These are phyloP conservation scores for Oryzias melastigma DNA, from an alignment of 2,113 vertebrate genomes.

Conservation along the genomic window DNA sequence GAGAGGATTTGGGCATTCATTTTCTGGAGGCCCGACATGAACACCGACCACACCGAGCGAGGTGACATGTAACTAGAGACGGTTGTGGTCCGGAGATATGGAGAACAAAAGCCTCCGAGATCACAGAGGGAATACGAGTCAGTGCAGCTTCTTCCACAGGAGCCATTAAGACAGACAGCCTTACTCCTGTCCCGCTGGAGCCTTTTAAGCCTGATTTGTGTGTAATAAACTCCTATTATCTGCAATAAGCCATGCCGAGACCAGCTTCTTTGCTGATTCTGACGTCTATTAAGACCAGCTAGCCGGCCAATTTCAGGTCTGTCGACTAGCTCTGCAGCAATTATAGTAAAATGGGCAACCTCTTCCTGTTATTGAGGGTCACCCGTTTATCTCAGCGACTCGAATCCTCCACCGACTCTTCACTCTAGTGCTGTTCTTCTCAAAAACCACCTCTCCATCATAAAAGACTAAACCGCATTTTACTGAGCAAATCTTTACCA, in stretches of 20 bases:
- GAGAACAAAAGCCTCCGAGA: slow-evolving; percentile 41
- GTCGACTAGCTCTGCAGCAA: slow-evolving; percentile 11
- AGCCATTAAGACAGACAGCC: slow-evolving; percentile 47
- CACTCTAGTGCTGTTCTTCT: background rate
- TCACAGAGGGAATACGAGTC: slow-evolving; percentile 55
- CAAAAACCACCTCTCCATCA: no score
- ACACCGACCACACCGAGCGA: slow-evolving; percentile 7
- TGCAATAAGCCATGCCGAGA: slow-evolving; percentile 37
- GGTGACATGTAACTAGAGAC: slow-evolving; percentile 42
- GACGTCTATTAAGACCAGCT: slow-evolving; percentile 42
- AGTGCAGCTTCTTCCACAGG: slow-evolving; percentile 42
- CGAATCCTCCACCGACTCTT: background rate
- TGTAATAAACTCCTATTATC: slow-evolving; percentile 63
- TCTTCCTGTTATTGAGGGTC: slow-evolving; percentile 3
- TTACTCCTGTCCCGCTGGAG: slow-evolving; percentile 41
- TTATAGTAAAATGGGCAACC: slow-evolving; percentile 27
- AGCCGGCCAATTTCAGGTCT: slow-evolving; percentile 1
- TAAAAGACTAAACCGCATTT: no score
- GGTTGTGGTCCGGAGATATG: slow-evolving; percentile 20
- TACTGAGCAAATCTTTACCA: no score
- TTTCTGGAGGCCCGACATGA: slow-evolving; percentile 9
- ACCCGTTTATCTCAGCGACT: slow-evolving; percentile 8
- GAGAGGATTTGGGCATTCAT: background rate
- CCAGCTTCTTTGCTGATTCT: slow-evolving; percentile 18
- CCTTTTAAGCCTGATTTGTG: slow-evolving; percentile 55